Conservation (phyloP, 2,113 vertebrate genomes). For the Psophia crepitans region DNA sequence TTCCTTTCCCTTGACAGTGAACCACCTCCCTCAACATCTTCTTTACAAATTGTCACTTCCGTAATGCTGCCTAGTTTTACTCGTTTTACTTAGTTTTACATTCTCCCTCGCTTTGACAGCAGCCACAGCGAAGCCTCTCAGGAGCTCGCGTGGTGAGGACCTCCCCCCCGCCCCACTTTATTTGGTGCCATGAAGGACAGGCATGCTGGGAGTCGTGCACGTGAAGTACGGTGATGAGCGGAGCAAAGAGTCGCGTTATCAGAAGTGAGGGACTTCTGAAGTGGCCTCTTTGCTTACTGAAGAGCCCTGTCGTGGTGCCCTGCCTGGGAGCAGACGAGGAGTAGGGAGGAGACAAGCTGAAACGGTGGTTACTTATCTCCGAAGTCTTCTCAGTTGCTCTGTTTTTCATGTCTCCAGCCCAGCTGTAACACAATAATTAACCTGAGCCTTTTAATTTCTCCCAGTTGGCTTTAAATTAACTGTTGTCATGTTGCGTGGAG, state of each 20-base stretch:
- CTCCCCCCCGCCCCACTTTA: neutral
- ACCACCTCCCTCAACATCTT: neutral
- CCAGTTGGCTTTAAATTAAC: conserved; percentile 53
- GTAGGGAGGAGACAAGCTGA: neutral
- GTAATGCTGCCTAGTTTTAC: neutral
- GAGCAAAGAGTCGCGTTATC: neutral
- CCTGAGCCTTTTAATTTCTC: conserved; percentile 59
- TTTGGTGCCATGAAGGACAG: accelerated
- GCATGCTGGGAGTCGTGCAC: accelerated
- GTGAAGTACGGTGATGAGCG: accelerated
- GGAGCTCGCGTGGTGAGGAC: neutral
- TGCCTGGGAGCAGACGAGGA: neutral
- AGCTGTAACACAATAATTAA: conserved; percentile 39
- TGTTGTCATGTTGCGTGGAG: conserved; percentile 6
- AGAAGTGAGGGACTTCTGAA: neutral
- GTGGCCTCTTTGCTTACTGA: conserved; percentile 17
- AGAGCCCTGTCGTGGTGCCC: neutral
- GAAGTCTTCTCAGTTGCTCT: neutral
- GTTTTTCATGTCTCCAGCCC: conserved; percentile 5
- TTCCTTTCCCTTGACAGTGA: neutral
- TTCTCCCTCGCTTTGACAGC: neutral
- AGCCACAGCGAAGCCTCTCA: accelerated
- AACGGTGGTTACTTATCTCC: neutral
- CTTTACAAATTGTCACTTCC: neutral
- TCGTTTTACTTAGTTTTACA: neutral